These are phyloP conservation scores for Orius insidiosus DNA, from an alignment of 1,140 invertebrate species.

Conservation along the genomic window DNA sequence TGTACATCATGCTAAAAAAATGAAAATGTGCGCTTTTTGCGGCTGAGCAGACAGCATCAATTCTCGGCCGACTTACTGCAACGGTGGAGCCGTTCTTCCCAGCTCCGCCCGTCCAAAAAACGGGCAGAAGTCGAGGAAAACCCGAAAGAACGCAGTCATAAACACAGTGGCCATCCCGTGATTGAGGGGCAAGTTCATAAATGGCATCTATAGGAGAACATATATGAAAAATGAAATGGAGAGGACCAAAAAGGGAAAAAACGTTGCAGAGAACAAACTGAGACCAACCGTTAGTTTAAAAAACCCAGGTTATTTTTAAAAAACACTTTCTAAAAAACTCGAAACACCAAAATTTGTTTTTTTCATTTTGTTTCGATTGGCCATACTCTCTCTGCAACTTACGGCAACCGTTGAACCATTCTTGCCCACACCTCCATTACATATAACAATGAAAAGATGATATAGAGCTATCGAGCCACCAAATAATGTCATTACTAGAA, in stretches of 20 bases:
- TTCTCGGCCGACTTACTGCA: conserved; percentile 54
- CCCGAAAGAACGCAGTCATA: conserved; percentile 42
- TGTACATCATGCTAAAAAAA: conserved; percentile 3
- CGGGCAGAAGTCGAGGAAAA: conserved; percentile 45
- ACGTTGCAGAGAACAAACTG: neutral
- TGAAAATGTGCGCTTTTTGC: neutral
- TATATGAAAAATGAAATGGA: neutral
- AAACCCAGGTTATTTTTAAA: too few relatives aligned
- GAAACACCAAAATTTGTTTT: conserved; percentile 2
- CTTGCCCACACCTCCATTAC: conserved; percentile 82
- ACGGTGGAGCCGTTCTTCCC: conserved; percentile 91
- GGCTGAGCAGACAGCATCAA: too few relatives aligned
- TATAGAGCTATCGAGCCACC: conserved; percentile 48
- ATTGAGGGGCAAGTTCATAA: conserved; percentile 25
- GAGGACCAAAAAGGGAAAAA: neutral
- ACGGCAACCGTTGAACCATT: conserved; percentile 90
- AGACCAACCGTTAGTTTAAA: neutral
- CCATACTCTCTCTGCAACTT: conserved; percentile 33
- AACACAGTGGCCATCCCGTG: conserved; percentile 38
- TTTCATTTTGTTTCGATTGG: conserved; percentile 1
- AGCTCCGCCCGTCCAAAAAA: conserved; percentile 59
- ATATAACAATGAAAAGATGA: conserved; percentile 55
- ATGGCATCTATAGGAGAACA: conserved; percentile 15
- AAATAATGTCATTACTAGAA: conserved; percentile 49
- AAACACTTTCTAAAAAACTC: neutral